phyloP scores from a whole-genome alignment of 2,888 invertebrate genomes.

The Leucophenga montana region DNA sequence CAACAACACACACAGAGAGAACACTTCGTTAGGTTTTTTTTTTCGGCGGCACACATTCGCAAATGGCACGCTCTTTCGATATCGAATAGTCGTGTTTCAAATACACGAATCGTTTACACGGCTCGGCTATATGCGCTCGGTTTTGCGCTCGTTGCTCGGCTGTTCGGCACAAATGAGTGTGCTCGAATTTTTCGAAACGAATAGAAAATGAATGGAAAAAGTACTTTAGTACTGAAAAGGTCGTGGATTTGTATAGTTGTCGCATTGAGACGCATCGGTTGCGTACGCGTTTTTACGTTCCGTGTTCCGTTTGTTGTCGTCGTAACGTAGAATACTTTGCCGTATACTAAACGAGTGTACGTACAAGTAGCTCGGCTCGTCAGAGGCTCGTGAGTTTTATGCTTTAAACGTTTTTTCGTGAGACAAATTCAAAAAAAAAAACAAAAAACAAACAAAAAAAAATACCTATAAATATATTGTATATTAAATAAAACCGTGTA shows the following conservation, averaged over 20 bases:
- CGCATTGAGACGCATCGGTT: constrained; percentile 45
- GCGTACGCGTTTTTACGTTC: constrained; percentile 10
- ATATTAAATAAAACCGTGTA: neutral
- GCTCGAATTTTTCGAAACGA: constrained; percentile 38
- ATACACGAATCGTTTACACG: too few relatives aligned
- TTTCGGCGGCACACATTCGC: constrained; percentile 4
- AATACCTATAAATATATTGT: too few relatives aligned
- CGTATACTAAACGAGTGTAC: too few relatives aligned
- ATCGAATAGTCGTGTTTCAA: constrained; percentile 40
- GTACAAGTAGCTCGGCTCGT: constrained; percentile 23
- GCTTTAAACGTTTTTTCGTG: neutral
- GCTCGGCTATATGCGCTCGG: too few relatives aligned
- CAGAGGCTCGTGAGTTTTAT: neutral
- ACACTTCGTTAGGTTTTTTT: constrained; percentile 2
- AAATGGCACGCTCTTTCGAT: neutral
- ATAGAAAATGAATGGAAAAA: constrained; percentile 62
- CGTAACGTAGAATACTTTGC: constrained; percentile 41
- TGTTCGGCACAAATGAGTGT: constrained; percentile 17
- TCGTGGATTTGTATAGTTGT: constrained; percentile 73
- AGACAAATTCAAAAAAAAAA: too few relatives aligned
- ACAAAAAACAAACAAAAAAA: too few relatives aligned
- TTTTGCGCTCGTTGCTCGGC: constrained; percentile 38
- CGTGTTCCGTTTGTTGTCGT: constrained; percentile 37
- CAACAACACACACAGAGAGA: too few relatives aligned
- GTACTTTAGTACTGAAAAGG: constrained; percentile 72